Evolutionary conservation across 2,888 invertebrate species (phyloP).

Genomic region (Caenorhabditis sinica): DNA sequence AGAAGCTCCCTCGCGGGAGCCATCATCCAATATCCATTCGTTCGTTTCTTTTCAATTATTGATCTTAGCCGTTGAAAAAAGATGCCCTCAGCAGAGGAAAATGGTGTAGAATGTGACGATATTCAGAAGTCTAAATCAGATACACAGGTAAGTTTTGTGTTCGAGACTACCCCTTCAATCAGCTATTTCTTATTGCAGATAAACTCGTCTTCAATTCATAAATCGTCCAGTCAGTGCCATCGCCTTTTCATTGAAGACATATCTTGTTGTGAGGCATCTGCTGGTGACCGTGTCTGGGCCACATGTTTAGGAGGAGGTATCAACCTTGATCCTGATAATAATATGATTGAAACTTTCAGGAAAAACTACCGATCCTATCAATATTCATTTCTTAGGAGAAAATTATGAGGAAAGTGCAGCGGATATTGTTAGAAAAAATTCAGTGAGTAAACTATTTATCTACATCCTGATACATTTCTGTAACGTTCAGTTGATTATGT

Average conservation of each 20-base stretch:
- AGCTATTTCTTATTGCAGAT: slow-evolving; percentile 28
- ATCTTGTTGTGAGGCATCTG: slow-evolving; percentile 52
- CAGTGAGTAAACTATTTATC: slow-evolving; percentile 19
- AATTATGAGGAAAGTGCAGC: slow-evolving; percentile 42
- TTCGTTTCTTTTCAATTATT: slow-evolving; percentile 46
- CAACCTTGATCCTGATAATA: background rate
- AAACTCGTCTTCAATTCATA: slow-evolving; percentile 16
- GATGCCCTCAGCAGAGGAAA: slow-evolving; percentile 42
- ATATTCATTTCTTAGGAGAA: slow-evolving; percentile 54
- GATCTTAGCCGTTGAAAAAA: slow-evolving; percentile 21
- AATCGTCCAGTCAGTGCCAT: slow-evolving; percentile 26
- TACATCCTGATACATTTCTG: background rate
- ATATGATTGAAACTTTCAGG: slow-evolving; percentile 1
- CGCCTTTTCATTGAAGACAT: slow-evolving; percentile 67
- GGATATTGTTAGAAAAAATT: slow-evolving; percentile 45
- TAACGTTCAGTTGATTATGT: slow-evolving; percentile 66
- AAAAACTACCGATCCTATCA: slow-evolving; percentile 10
- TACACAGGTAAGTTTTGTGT: slow-evolving; percentile 30
- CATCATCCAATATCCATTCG: slow-evolving; percentile 41
- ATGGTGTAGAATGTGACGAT: slow-evolving; percentile 9
- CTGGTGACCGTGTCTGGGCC: slow-evolving; percentile 71
- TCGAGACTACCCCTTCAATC: too few species aligned
- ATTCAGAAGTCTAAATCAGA: slow-evolving; percentile 56
- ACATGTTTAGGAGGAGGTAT: slow-evolving; percentile 43
- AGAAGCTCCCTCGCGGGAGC: slow-evolving; percentile 20